Evolutionary conservation across 2,888 invertebrate genomes (phyloP), one percentile per base, ranked within the genome.

Genomic region (Platypus cylindrus): DNA sequence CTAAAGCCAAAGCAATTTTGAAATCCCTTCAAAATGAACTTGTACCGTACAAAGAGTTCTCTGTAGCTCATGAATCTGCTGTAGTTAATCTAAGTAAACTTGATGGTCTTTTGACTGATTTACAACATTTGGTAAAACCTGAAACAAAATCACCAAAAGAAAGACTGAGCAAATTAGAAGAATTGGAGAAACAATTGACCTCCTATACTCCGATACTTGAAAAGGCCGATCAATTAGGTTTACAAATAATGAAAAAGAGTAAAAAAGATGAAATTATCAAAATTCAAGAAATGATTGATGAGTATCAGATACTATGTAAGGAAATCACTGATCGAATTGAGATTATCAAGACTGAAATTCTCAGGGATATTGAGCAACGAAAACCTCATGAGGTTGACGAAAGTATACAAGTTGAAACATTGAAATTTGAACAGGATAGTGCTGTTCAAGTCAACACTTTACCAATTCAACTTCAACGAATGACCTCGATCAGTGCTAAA

Each of bases 391-490:
- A 70, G 37, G 65, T 70, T 1, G 70, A 74, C 37, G 71, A 75
- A 51, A 63, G 70, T 26, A 66, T 72, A 1, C 71, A 84, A 63
- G 81, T 82, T 7, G 77, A 84, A 43, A 82, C 83, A 0, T 62
- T 79, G 5, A 75, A 68, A 56, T 78, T 80, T 59, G 84, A 83
- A 52, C 74, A 74, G 11, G 84, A 87, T 50, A 73, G 74, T 1
- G 75, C 78, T 1, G 76, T 83, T 3, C 87, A 89, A 66, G 87
- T 87, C 2, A 77, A 86, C 53, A 89, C 87, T 0, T 59, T 87
- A 24, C 71, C 72, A 0, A 65, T 66, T 26, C 54, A 56, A 37
- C 51, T 75, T 28, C 64, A 68, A 28, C 63, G 68, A 13, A 73
- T 78, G 63, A 78, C 78, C 1, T 75, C 78, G 9, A 73, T 78